phyloP scores from a whole-genome alignment of 2,797 vertebrate genomes.

The Phaenicophaeus curvirostris region DNA sequence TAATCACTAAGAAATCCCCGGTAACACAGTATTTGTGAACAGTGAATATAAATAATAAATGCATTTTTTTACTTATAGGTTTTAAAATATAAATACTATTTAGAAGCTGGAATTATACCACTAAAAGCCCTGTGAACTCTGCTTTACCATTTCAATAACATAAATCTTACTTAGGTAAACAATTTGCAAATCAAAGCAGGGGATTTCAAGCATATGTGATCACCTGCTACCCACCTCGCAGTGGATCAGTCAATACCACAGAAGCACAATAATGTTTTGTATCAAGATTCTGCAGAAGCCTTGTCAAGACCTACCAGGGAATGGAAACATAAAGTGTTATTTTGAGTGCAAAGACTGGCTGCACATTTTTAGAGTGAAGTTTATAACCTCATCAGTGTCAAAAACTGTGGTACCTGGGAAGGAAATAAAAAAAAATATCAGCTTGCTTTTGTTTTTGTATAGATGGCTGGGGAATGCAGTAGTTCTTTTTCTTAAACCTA shows the following conservation, averaged over 20 bases:
- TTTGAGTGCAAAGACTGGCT: not conserved
- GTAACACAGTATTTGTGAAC: not conserved
- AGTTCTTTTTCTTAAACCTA: not conserved
- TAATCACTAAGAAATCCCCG: not conserved
- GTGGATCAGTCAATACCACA: constrained; percentile 32
- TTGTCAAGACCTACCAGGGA: not conserved
- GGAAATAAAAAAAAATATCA: constrained; percentile 14
- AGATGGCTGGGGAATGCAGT: not conserved
- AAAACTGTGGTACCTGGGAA: not conserved
- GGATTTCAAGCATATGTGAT: constrained; percentile 12
- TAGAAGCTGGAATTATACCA: not conserved
- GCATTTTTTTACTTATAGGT: not conserved
- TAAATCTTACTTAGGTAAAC: constrained; percentile 25
- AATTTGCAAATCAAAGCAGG: constrained; percentile 17
- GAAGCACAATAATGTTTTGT: not conserved
- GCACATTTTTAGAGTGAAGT: not conserved
- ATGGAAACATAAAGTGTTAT: not conserved
- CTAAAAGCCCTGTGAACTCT: not conserved
- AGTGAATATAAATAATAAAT: not conserved
- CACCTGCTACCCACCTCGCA: not conserved
- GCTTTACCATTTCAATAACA: not conserved
- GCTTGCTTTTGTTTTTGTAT: constrained; percentile 12
- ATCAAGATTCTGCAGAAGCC: constrained; percentile 8
- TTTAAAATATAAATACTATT: not conserved
- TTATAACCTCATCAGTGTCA: constrained; percentile 20